Base-by-base conservation (phyloP, 2,113 vertebrate genomes). In the Hirundichthys speculiger region DNA sequence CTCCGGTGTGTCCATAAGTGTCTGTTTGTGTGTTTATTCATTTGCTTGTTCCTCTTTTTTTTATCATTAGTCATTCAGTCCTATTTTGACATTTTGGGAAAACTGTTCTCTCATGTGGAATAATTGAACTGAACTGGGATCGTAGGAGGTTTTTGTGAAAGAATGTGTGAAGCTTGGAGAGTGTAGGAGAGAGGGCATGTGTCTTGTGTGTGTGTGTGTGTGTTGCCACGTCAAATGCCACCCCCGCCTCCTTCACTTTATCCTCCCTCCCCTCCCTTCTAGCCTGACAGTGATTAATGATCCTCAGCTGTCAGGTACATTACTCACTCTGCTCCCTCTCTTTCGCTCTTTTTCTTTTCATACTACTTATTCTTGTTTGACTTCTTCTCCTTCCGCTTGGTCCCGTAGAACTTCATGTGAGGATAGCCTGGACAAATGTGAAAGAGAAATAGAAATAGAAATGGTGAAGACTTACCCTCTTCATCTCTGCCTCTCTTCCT, bases 221-320 rank as follows among this genome's bases (percentile, higher is more conserved):
- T 61, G 50, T 57, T 65, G 70, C 73, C 74, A 72, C 27, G 49
- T 86, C 68, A 88, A 82, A 70, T 60, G 4, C 67, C 67, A 68
- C 53, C 79, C 78, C 67, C 65, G 0, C 62, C 78, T 58, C 56
- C 68, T 65, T 42, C 18, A 14, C 55, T 49, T 68, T 34, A 3
- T 52, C 61, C 64, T 69, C 64, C 63, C 79, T 77, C 48, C 67
- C 62, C 71, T 80, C 75, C 68, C 85, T 88, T 90, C 73, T 81
- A 74, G 69, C 80, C 71, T 87, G 89, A 90, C 87, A 88, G 73
- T 92, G 90, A 93, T 93, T 91, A 91, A 93, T 92, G 90, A 88
- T 87, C 76, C 71, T 89, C 84, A 90, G 90, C 86, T 92, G 89
- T 91, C 90, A 89, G 83, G 82, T 88, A 88, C 78, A 89, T 91